Conservation (phyloP, 2,113 vertebrate species). For the Nestor notabilis region DNA sequence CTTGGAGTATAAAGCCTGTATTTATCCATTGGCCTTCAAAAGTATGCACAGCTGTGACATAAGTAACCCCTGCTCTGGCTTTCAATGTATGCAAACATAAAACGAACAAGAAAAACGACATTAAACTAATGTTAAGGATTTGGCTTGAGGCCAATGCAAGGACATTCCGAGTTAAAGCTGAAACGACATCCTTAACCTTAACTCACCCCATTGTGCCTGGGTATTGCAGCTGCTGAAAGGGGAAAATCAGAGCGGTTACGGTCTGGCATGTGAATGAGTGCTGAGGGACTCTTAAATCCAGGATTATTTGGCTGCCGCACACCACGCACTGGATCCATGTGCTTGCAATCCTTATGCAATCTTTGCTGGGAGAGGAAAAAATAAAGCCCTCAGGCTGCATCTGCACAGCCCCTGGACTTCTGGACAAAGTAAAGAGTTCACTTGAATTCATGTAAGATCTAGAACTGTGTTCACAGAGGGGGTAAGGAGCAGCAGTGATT, state of each 20-base stretch:
- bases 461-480: not conserved
- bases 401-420: not conserved
- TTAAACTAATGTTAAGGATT: constrained; percentile 70
- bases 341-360: constrained; percentile 62
- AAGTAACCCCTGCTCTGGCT: constrained; percentile 66
- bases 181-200: constrained; percentile 72
- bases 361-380: constrained; percentile 32
- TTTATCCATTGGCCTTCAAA: constrained; percentile 57
- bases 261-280: constrained; percentile 70
- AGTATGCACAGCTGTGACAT: constrained; percentile 72
- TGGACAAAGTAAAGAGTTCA: not conserved
- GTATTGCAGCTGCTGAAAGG: constrained; percentile 72
- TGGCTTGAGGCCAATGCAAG: constrained; percentile 51
- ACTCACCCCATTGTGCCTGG: constrained; percentile 72
- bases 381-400: not conserved
- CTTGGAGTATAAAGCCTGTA: constrained; percentile 57
- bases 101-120: constrained; percentile 64
- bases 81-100: constrained; percentile 68
- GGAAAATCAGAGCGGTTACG: constrained; percentile 70
- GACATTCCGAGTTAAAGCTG: constrained; percentile 69
- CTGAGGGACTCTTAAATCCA: constrained; percentile 72
- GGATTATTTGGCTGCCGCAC: constrained; percentile 69
- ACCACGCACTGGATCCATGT: constrained; percentile 65
- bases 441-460: not conserved
- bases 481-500: not conserved